Evolutionary conservation across 1,140 invertebrate species (phyloP).

Genomic region (Drosophila neocordata): DNA sequence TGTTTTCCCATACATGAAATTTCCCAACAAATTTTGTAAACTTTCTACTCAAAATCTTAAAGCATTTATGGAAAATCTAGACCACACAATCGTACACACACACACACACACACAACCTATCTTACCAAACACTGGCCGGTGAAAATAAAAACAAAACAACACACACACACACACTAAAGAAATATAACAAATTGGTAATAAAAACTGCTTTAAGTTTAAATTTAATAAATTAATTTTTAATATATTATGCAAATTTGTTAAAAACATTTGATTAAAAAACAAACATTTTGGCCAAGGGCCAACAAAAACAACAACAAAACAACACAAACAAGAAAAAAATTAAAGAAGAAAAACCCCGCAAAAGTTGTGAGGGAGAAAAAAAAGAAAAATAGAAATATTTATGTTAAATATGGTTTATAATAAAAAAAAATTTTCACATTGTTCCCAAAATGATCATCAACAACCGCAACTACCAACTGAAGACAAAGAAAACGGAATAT

Average conservation of each 20-base stretch:
- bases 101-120: slow-evolving; percentile 15
- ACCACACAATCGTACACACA: not conserved
- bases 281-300: slow-evolving; percentile 36
- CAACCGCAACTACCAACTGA: slow-evolving; percentile 17
- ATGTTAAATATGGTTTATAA: slow-evolving; percentile 51
- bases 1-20: too few relatives aligned
- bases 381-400: slow-evolving; percentile 24
- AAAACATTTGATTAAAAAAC: slow-evolving; percentile 58
- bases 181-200: slow-evolving; percentile 40
- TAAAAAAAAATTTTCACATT: slow-evolving; percentile 30
- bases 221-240: slow-evolving; percentile 73
- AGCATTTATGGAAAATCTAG: slow-evolving; percentile 18
- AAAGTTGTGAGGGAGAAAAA: slow-evolving; percentile 4
- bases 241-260: slow-evolving; percentile 44
- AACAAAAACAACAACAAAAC: slow-evolving; percentile 22
- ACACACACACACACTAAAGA: slow-evolving; percentile 20
- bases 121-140: not conserved
- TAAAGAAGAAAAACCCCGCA: slow-evolving; percentile 21
- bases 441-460: slow-evolving; percentile 21
- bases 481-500: slow-evolving; percentile 25
- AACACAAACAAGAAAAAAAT: slow-evolving; percentile 13
- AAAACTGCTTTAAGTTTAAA: slow-evolving; percentile 73
- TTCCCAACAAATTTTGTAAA: not conserved
- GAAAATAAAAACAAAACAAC: slow-evolving; percentile 12
- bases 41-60: not conserved